phyloP scores from a whole-genome alignment of 2,797 vertebrate species.

The Valencia hispanica region DNA sequence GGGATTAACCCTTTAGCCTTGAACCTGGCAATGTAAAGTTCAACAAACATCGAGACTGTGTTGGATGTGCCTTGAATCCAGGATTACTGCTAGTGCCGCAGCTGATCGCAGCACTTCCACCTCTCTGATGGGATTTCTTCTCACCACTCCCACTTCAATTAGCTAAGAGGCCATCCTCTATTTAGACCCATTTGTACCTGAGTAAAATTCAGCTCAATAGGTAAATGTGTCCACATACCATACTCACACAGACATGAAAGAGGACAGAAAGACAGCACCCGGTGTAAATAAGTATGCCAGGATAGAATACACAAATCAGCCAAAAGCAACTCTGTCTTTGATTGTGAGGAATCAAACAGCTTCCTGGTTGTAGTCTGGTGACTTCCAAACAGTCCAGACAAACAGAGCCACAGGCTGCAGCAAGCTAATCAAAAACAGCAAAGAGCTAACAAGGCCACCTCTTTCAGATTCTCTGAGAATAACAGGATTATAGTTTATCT shows the following conservation, averaged over 20 bases:
- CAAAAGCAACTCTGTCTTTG: constrained; percentile 10
- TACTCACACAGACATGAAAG: not conserved
- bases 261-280: not conserved
- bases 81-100: constrained; percentile 55
- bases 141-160: constrained; percentile 63
- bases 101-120: constrained; percentile 56
- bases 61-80: constrained; percentile 29
- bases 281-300: not conserved
- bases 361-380: constrained; percentile 51
- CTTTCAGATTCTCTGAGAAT: constrained; percentile 53
- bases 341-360: constrained; percentile 39
- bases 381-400: constrained; percentile 62
- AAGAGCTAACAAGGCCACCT: constrained; percentile 54
- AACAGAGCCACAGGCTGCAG: constrained; percentile 40
- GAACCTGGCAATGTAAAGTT: not conserved
- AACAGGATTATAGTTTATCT: constrained; percentile 52
- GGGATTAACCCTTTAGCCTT: not conserved
- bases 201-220: no score
- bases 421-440: constrained; percentile 54
- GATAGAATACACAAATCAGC: not conserved
- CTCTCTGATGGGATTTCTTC: constrained; percentile 55
- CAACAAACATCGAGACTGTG: not conserved
- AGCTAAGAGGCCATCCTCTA: constrained; percentile 25
- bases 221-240: not conserved
- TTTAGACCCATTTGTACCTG: no score